Evolutionary conservation across 2,888 invertebrate genomes (phyloP), one percentile per base, ranked within the genome.

Genomic region (Lamellibrachia satsuma): DNA sequence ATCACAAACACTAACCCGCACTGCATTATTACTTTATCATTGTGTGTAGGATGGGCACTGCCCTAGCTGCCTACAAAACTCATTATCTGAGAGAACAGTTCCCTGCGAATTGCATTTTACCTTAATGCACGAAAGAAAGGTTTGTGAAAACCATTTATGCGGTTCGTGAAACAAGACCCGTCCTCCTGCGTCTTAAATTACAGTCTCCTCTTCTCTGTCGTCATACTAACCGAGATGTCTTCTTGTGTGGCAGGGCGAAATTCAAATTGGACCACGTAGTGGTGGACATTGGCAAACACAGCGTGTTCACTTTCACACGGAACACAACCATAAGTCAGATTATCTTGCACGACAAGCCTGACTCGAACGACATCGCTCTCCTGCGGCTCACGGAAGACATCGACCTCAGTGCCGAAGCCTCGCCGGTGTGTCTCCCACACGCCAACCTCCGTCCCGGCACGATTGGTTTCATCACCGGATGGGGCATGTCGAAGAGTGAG

Each of bases 381-480:
- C n/a, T 94, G 8, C 91, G 92, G 57, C 93, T 94, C 51, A 90
- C 52, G 1, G 52, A 90, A 52, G 92, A 93, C 27, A 90, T 94
- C 11, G 52, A 60, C 51, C 93, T 93, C 91, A 92, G 11, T 52
- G 93, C 93, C 51, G 7, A 92, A 27, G 93, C 93, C n/a, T 91
- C 92, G 15, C 94, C 94, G 2, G 92, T 92, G n/a, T 94, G 94
- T 92, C 92, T 94, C 52, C 94, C 94, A 22, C 75, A 22, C 75
- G 15, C 75, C 22, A 15, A 75, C 22, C 75, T 75, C 22, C 75
- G 75, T 15, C 75, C 75, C 2, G 75, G 75, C 4, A 75, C 75
- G 75, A 75, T 75, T 6, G 75, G 75, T 6, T 75, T 75, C 75
- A 75, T 75, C 22, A 75, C 22, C 6, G 75, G 75, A 75, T 75